These are phyloP conservation scores for Electrona antarctica DNA, from an alignment of 2,113 vertebrate genomes.

Conservation along the genomic window DNA sequence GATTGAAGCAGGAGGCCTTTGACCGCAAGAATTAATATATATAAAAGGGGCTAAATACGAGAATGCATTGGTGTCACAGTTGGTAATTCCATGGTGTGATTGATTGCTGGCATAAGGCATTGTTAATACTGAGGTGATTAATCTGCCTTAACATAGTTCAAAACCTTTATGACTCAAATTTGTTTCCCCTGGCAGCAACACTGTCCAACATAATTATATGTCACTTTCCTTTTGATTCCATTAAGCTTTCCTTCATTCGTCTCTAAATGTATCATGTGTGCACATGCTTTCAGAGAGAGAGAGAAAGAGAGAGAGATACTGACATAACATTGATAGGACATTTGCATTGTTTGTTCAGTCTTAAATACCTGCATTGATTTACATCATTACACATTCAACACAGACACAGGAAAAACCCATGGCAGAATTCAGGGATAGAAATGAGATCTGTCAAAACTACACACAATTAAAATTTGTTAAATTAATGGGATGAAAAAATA, in stretches of 20 bases:
- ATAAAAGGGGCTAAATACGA: conserved; percentile 59
- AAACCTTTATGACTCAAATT: conserved; percentile 63
- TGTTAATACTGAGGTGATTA: conserved; percentile 72
- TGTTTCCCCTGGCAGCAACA: conserved; percentile 65
- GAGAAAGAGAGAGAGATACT: conserved; percentile 49
- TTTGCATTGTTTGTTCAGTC: conserved; percentile 62
- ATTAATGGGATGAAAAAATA: conserved; percentile 85
- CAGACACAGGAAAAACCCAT: conserved; percentile 42
- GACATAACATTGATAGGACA: conserved; percentile 26
- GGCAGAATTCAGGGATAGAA: conserved; percentile 61
- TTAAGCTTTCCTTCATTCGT: conserved; percentile 62
- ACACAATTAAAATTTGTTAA: conserved; percentile 86
- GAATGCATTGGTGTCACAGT: conserved; percentile 71
- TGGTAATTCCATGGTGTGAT: conserved; percentile 63
- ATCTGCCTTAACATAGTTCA: conserved; percentile 71
- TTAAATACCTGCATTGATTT: conserved; percentile 56
- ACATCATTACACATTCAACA: conserved; percentile 24
- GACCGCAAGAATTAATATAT: conserved; percentile 62
- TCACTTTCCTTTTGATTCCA: conserved; percentile 73
- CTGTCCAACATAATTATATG: conserved; percentile 62
- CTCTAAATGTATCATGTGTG: conserved; percentile 21
- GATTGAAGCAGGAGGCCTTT: conserved; percentile 63
- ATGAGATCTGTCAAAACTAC: conserved; percentile 84
- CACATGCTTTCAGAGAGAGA: not conserved
- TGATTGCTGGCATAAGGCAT: conserved; percentile 70